A percentile compares a stretch with the other conserved stretches of the same genome.
These are phyloP conservation scores for Drosophila santomea DNA, from an alignment of 1,140 invertebrate species.

Conservation along the genomic window DNA sequence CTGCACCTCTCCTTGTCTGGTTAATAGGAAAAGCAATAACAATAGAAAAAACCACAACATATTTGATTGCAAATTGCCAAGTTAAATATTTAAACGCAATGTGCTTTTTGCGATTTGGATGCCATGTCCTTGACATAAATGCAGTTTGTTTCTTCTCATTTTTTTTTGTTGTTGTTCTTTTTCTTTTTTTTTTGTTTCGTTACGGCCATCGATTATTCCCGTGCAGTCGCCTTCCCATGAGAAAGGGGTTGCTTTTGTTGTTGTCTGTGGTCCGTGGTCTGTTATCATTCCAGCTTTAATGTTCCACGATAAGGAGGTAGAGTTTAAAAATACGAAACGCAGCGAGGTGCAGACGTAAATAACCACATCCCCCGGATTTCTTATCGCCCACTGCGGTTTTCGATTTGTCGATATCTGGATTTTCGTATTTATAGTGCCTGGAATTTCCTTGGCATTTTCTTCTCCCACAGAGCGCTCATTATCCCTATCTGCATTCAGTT, in stretches of 20 bases:
- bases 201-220: conserved; percentile 44
- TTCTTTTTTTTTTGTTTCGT: neutral
- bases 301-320: conserved; percentile 20
- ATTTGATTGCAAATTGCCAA: conserved; percentile 54
- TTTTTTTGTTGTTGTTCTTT: neutral
- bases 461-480: conserved; percentile 39
- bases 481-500: conserved; percentile 10
- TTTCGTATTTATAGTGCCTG: conserved; percentile 38
- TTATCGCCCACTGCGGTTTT: conserved; percentile 9
- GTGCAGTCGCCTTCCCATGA: neutral
- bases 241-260: conserved; percentile 28
- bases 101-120: conserved; percentile 4
- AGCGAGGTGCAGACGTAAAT: conserved; percentile 12
- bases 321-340: neutral
- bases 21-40: conserved; percentile 27
- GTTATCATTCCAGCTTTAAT: conserved; percentile 24
- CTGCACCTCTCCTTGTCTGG: conserved; percentile 3
- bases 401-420: too few relatives aligned
- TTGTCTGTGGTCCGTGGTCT: conserved; percentile 54
- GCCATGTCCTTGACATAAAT: conserved; percentile 56
- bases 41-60: conserved; percentile 12
- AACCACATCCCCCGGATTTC: conserved; percentile 21
- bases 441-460: conserved; percentile 33
- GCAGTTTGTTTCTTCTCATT: conserved; percentile 3
- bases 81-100: conserved; percentile 66